Conservation (phyloP, 2,888 invertebrate species). For the Elysia crispata region DNA sequence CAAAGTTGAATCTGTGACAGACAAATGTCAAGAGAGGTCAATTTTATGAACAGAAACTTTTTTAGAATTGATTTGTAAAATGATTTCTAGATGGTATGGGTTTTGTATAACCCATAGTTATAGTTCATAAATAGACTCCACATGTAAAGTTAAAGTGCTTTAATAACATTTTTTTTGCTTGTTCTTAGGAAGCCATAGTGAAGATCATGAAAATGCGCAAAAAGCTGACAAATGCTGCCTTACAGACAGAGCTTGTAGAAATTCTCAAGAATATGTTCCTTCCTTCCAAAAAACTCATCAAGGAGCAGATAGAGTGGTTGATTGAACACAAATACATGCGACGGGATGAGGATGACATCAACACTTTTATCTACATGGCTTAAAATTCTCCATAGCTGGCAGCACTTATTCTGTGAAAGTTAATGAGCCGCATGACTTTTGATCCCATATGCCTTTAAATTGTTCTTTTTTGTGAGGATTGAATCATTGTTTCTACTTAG, state of each 20-base stretch:
- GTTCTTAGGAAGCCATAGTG: conserved; percentile 93
- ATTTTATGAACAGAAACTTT: too few species aligned
- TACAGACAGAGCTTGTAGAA: conserved; percentile 98
- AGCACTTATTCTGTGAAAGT: too few species aligned
- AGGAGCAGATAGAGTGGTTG: conserved; percentile 99
- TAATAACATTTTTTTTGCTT: not conserved
- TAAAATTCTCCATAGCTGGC: conserved; percentile 43
- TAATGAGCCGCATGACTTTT: too few species aligned
- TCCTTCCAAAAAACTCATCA: conserved; percentile 99
- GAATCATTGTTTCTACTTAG: too few species aligned
- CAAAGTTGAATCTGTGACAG: too few species aligned
- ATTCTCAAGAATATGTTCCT: conserved; percentile 99
- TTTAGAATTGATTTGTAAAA: not conserved
- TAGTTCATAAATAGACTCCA: too few species aligned
- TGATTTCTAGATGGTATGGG: too few species aligned
- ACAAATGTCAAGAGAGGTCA: too few species aligned
- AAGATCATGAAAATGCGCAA: conserved; percentile 99
- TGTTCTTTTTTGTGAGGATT: too few species aligned
- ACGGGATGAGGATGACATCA: conserved; percentile 97
- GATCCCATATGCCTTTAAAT: too few species aligned
- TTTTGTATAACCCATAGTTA: too few species aligned
- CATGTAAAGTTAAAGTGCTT: not conserved
- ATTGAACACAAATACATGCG: conserved; percentile 99
- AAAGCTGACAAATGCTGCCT: conserved; percentile 92
- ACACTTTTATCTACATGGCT: conserved; percentile 98